Evolutionary conservation across 2,888 invertebrate species (phyloP).

Genomic region (Diabrotica balteata): DNA sequence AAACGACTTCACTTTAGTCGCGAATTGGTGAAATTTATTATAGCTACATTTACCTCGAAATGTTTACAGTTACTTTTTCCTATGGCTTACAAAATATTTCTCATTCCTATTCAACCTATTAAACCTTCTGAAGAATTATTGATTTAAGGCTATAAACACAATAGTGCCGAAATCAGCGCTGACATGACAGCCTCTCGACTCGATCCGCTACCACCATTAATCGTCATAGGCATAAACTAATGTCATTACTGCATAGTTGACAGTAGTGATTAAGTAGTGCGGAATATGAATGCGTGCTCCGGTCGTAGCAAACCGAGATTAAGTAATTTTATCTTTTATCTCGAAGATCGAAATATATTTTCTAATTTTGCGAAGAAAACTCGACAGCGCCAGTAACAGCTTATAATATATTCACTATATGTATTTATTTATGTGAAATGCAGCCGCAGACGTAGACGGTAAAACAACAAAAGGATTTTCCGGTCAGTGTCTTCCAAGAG

Average conservation of each 20-base stretch:
- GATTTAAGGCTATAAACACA: too few relatives aligned
- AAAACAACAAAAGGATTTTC: neutral
- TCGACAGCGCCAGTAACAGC: neutral
- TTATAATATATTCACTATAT: neutral
- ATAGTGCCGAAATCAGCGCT: neutral
- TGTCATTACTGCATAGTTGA: neutral
- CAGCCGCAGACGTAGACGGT: neutral
- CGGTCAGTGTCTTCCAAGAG: too few relatives aligned
- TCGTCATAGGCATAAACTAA: neutral
- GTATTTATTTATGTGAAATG: slow-evolving; percentile 2
- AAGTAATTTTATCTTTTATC: slow-evolving; percentile 1
- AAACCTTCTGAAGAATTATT: too few relatives aligned
- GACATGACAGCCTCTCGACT: neutral
- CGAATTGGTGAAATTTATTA: too few relatives aligned
- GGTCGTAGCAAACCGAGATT: neutral
- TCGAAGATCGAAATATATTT: slow-evolving; percentile 4
- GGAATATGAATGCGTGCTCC: slow-evolving; percentile 1
- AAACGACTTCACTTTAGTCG: too few relatives aligned
- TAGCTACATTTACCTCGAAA: too few relatives aligned
- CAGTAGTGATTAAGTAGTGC: neutral
- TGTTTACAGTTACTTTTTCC: too few relatives aligned
- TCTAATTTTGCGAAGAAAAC: slow-evolving; percentile 6
- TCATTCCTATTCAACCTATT: too few relatives aligned
- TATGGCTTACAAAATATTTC: too few relatives aligned
- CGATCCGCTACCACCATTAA: neutral